These are phyloP conservation scores for Siniperca chuatsi DNA, from an alignment of 2,113 vertebrate species.

Conservation along the genomic window DNA sequence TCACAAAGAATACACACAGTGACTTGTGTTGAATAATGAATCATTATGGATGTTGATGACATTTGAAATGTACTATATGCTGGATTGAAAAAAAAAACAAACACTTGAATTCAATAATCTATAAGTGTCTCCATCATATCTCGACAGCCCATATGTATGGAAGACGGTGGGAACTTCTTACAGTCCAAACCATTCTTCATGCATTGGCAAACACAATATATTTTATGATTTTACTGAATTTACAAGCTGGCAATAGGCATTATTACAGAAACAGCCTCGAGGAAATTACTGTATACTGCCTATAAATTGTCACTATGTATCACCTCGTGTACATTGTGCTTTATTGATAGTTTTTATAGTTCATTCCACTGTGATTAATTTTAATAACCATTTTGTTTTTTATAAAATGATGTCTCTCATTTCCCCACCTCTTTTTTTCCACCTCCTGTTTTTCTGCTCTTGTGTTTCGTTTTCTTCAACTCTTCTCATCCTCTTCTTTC, in stretches of 20 bases:
- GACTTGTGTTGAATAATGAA: conserved; percentile 29
- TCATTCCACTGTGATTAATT: conserved; percentile 35
- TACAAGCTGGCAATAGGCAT: conserved; percentile 13
- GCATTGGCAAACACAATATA: conserved; percentile 46
- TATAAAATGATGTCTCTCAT: not conserved
- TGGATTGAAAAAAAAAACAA: not conserved
- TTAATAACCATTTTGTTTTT: conserved; percentile 35
- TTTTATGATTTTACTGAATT: conserved; percentile 52
- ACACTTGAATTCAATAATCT: conserved; percentile 41
- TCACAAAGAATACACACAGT: conserved; percentile 16
- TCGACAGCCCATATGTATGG: conserved; percentile 42
- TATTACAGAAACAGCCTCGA: conserved; percentile 8
- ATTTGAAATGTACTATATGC: conserved; percentile 23
- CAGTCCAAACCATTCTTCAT: conserved; percentile 40
- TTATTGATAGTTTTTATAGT: conserved; percentile 16
- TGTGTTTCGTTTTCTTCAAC: not conserved
- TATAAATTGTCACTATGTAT: conserved; percentile 1
- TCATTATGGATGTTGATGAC: not conserved
- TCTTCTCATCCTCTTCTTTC: not conserved
- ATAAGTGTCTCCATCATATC: conserved; percentile 45
- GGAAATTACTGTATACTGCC: not conserved
- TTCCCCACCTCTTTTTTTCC: not conserved
- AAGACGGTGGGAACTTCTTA: conserved; percentile 30
- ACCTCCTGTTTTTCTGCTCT: not conserved
- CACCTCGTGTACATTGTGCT: not conserved